Evolutionary conservation across 2,888 invertebrate genomes (phyloP).

Genomic region (Exocentrus adspersus): DNA sequence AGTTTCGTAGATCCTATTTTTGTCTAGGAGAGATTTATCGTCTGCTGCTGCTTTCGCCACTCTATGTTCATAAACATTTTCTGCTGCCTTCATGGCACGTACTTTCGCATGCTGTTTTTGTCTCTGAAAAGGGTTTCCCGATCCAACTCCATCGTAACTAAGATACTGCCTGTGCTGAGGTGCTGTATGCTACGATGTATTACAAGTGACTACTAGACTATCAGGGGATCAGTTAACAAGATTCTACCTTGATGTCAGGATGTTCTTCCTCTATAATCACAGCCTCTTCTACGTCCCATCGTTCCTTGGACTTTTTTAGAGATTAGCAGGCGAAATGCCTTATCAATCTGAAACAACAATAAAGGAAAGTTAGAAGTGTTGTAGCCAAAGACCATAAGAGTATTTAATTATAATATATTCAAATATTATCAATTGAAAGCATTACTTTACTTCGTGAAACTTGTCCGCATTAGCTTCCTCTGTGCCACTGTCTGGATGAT

Average conservation of each 20-base stretch:
- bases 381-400: background rate
- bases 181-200: slow-evolving; percentile 75
- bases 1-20: slow-evolving; percentile 61
- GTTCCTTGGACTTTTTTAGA: slow-evolving; percentile 73
- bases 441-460: slow-evolving; percentile 71
- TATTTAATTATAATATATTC: too few species aligned
- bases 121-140: slow-evolving; percentile 81
- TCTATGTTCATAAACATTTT: slow-evolving; percentile 71
- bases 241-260: slow-evolving; percentile 72
- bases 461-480: slow-evolving; percentile 76
- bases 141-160: slow-evolving; percentile 80
- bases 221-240: background rate
- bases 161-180: slow-evolving; percentile 90
- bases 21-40: slow-evolving; percentile 73
- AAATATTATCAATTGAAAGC: too few species aligned
- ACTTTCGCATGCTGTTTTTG: slow-evolving; percentile 80
- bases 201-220: slow-evolving; percentile 29
- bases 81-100: slow-evolving; percentile 75
- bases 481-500: slow-evolving; percentile 85
- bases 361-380: background rate
- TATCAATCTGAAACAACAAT: slow-evolving; percentile 67
- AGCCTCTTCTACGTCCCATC: slow-evolving; percentile 65
- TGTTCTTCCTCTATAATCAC: slow-evolving; percentile 66
- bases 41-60: slow-evolving; percentile 69
- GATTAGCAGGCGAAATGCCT: slow-evolving; percentile 77